Evolutionary conservation across 2,797 vertebrate species (phyloP).

Genomic region (Pseudochromis fuscus): DNA sequence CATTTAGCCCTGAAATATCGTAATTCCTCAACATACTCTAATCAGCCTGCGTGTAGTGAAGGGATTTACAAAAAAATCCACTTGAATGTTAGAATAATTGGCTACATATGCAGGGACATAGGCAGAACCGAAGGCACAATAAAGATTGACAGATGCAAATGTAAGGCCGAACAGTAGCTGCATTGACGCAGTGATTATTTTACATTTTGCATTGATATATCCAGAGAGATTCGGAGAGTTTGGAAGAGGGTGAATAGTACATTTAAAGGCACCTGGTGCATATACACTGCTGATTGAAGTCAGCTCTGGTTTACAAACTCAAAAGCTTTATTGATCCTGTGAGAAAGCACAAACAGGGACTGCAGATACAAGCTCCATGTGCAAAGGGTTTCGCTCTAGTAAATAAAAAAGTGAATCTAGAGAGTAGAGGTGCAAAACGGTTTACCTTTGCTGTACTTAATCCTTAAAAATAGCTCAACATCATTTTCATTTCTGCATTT

Average conservation of each 20-base stretch:
- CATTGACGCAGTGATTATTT: slow-evolving; percentile 22
- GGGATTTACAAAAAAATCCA: slow-evolving; percentile 66
- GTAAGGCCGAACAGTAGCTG: slow-evolving; percentile 48
- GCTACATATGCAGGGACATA: slow-evolving; percentile 48
- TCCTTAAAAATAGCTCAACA: background rate
- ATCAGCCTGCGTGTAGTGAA: slow-evolving; percentile 35
- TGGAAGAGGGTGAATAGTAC: slow-evolving; percentile 21
- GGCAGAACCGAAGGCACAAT: slow-evolving; percentile 20
- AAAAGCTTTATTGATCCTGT: slow-evolving; percentile 19
- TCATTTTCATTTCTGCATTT: background rate
- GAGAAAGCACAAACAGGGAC: slow-evolving; percentile 20
- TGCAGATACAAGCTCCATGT: background rate
- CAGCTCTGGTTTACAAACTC: slow-evolving; percentile 13
- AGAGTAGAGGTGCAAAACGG: background rate
- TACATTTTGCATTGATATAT: slow-evolving; percentile 22
- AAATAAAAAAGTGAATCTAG: background rate
- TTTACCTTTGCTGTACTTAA: background rate
- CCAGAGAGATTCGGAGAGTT: background rate
- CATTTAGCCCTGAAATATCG: slow-evolving; percentile 32
- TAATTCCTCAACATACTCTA: slow-evolving; percentile 28
- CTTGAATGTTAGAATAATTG: slow-evolving; percentile 53
- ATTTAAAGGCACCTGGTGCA: slow-evolving; percentile 7
- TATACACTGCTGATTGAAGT: slow-evolving; percentile 1
- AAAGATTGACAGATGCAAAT: slow-evolving; percentile 49
- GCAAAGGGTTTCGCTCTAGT: slow-evolving; percentile 21